Percentiles rank a stretch among this genome's conserved stretches.
Evolutionary conservation across 1,140 invertebrate species (phyloP).

Genomic region (Laodelphax striatellus): DNA sequence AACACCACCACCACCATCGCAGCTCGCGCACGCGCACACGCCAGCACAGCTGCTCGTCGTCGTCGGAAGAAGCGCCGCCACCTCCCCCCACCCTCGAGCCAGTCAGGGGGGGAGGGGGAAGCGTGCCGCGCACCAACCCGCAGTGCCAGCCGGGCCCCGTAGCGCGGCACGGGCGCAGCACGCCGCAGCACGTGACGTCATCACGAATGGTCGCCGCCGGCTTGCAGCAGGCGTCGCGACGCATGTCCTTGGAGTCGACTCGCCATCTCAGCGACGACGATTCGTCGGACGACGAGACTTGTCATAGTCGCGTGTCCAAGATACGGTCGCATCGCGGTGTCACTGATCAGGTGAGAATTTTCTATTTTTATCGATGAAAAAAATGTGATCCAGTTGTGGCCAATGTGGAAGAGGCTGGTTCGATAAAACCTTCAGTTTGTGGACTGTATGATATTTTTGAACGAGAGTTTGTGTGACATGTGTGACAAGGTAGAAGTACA

Average conservation of each 20-base stretch:
- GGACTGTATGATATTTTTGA: too few relatives aligned
- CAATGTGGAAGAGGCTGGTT: too few relatives aligned
- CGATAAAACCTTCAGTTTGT: too few relatives aligned
- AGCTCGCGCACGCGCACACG: slow-evolving; percentile 21
- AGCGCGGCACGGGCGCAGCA: slow-evolving; percentile 2
- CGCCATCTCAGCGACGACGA: slow-evolving; percentile 54
- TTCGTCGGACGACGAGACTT: slow-evolving; percentile 28
- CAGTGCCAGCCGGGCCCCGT: slow-evolving; percentile 17
- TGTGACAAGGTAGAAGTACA: too few relatives aligned
- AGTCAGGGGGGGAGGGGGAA: slow-evolving; percentile 26
- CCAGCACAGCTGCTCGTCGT: slow-evolving; percentile 28
- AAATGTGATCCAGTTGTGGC: too few relatives aligned
- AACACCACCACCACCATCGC: slow-evolving; percentile 30
- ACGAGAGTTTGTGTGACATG: too few relatives aligned
- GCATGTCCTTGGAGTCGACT: slow-evolving; percentile 58
- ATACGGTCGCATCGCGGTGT: slow-evolving; percentile 48
- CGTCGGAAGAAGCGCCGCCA: slow-evolving; percentile 25
- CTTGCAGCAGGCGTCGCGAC: slow-evolving; percentile 28
- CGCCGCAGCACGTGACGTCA: neutral
- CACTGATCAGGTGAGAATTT: slow-evolving; percentile 39
- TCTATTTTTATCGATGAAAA: too few relatives aligned
- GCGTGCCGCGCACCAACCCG: slow-evolving; percentile 26
- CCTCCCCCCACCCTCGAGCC: too few relatives aligned
- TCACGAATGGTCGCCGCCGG: too few relatives aligned
- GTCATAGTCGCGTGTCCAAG: slow-evolving; percentile 33